A percentile compares a stretch with the other conserved stretches of the same genome.
phyloP scores from a whole-genome alignment of 2,797 vertebrate genomes.

The Manis crassicaudata region DNA sequence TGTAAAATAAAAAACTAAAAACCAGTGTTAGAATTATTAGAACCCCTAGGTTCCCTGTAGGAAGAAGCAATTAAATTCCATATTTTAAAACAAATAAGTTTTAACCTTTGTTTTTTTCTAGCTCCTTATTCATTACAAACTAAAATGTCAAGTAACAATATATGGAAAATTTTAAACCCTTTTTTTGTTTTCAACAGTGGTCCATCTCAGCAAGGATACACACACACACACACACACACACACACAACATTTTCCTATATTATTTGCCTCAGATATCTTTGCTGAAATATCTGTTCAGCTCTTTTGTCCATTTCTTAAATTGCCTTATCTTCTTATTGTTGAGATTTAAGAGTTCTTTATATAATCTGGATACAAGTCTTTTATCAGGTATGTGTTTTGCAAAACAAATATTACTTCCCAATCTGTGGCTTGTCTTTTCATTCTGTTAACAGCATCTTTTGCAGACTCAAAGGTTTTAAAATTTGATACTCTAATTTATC shows the following conservation, averaged over 20 bases:
- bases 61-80: not conserved
- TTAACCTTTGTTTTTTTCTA: conserved; percentile 26
- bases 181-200: not conserved
- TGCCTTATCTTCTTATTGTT: not conserved
- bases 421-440: not conserved
- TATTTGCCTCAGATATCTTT: not conserved
- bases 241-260: not conserved
- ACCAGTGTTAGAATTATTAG: not conserved
- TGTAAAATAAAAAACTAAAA: conserved; percentile 48
- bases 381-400: not conserved
- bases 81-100: conserved; percentile 1
- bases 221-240: not conserved
- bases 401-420: conserved; percentile 27
- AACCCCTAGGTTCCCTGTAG: not conserved
- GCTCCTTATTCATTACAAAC: not conserved
- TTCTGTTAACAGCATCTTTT: not conserved
- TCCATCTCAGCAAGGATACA: not conserved
- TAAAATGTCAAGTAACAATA: conserved; percentile 22
- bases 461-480: not conserved
- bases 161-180: not conserved
- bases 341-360: conserved; percentile 36
- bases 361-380: not conserved
- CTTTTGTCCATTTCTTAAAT: not conserved
- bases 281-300: conserved; percentile 31
- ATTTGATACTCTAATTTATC: not conserved